Evolutionary conservation across 2,113 vertebrate genomes (phyloP), one percentile per base, ranked within the genome.

Genomic region (Planiliza haematocheilus): DNA sequence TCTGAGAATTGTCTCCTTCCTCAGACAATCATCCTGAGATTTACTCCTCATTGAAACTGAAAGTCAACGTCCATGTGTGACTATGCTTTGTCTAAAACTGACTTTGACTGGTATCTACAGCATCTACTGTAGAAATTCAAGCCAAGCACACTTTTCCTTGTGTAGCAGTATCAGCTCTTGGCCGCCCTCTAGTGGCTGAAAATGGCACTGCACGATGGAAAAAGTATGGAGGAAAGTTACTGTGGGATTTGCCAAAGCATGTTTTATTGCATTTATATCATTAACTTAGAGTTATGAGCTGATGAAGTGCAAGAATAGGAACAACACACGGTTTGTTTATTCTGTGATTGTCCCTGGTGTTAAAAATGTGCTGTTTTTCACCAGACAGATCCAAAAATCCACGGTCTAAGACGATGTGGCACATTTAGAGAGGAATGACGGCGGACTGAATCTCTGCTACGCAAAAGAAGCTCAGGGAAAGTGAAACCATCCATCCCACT

Each of bases 101-200:
- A 34, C 1, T 11, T 8, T 39, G 20, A 57, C 37, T 20, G 5
- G 24, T 30, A 30, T 30, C 24, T 30, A 30, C 24, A 30, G 5
- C 5, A n/a, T n/a, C n/a, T n/a, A n/a, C n/a, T 65, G 48, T 17
- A 7, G 3, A 52, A 11, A 38, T 70, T 53, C 5, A 36, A 62
- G 58, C 58, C 13, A 36, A 51, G 12, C 48, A 21, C 24, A 41
- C 10, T 56, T n/a, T 61, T 57, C 42, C 20, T 61, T 16, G 9
- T 0, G 39, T 14, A 39, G 14, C 30, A 48, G 61, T 20, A 38
- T 49, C 45, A 50, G 72, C 50, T 46, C 51, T 65, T 46, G 82
- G 50, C 66, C 77, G 73, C 51, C 87, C 81, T 84, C 84, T 83
- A 81, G 87, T 78, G 82, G 79, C 21, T 53, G 16, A 30, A 60